These are phyloP conservation scores for Oscheius onirici DNA, from an alignment of 2,888 invertebrate species.

Conservation along the genomic window DNA sequence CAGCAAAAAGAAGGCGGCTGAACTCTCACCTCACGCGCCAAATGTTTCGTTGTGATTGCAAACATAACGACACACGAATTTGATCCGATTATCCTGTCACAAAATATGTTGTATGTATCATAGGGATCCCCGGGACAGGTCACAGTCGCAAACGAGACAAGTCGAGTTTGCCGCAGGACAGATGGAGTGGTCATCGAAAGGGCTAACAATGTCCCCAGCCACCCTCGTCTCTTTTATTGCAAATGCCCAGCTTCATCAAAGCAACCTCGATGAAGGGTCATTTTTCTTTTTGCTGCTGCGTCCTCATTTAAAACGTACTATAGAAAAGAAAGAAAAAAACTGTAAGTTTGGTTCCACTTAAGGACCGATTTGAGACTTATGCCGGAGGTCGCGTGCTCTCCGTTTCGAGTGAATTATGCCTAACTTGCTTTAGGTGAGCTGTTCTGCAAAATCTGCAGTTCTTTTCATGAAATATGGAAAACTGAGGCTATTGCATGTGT, in stretches of 20 bases:
- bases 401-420: conserved; percentile 30
- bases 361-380: not conserved
- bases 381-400: conserved; percentile 25
- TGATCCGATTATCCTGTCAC: not conserved
- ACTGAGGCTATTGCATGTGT: no score
- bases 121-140: not conserved
- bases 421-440: conserved; percentile 20
- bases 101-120: no score
- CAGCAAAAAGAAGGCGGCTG: conserved; percentile 15
- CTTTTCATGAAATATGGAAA: no score
- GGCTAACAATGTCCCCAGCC: conserved; percentile 32
- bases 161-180: no score
- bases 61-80: conserved; percentile 7
- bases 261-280: conserved; percentile 5
- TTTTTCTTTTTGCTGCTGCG: conserved; percentile 3
- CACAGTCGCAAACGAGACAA: not conserved
- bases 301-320: not conserved
- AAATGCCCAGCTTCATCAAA: conserved; percentile 16
- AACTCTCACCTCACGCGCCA: conserved; percentile 22
- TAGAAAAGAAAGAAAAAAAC: not conserved
- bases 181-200: conserved; percentile 20
- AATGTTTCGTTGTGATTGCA: conserved; percentile 13
- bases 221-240: conserved; percentile 11
- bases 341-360: not conserved
- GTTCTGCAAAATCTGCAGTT: not conserved